These are phyloP conservation scores for Notodonta ziczac DNA, from an alignment of 2,888 invertebrate species.

Conservation along the genomic window DNA sequence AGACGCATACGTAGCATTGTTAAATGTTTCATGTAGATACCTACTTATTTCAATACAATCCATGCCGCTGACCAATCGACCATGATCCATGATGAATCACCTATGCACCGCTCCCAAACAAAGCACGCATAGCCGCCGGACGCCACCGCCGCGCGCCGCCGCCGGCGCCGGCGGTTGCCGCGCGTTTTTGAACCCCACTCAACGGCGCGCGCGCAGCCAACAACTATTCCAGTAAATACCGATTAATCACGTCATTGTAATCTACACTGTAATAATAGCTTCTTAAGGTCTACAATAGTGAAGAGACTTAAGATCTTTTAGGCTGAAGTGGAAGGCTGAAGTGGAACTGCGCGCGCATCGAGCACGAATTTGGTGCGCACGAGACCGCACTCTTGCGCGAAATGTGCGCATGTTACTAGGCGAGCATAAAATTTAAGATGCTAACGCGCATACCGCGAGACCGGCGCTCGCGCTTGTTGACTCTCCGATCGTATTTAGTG, in stretches of 20 bases:
- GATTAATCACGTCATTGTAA: background rate
- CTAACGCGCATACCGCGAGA: slow-evolving; percentile 17
- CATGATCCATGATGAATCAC: no score
- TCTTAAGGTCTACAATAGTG: background rate
- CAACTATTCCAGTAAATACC: slow-evolving; percentile 1
- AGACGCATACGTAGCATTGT: no score
- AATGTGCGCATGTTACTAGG: slow-evolving; percentile 81
- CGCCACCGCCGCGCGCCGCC: background rate
- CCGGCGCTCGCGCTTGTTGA: slow-evolving; percentile 35
- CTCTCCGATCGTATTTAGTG: background rate
- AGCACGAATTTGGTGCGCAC: slow-evolving; percentile 69
- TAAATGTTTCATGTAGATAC: no score
- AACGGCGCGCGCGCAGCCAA: slow-evolving; percentile 11
- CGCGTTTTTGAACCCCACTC: slow-evolving; percentile 4
- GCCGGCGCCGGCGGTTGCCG: background rate
- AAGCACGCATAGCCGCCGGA: background rate
- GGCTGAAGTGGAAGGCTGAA: slow-evolving; percentile 8
- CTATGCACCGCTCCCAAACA: no score
- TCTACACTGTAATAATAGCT: background rate
- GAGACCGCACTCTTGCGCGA: slow-evolving; percentile 79
- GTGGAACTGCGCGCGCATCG: slow-evolving; percentile 70
- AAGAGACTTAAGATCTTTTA: slow-evolving; percentile 20
- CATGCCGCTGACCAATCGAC: no score
- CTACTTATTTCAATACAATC: no score
- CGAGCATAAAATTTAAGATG: slow-evolving; percentile 42